These are phyloP conservation scores for Plecotus auritus DNA, from an alignment of 2,113 vertebrate genomes.

Conservation along the genomic window DNA sequence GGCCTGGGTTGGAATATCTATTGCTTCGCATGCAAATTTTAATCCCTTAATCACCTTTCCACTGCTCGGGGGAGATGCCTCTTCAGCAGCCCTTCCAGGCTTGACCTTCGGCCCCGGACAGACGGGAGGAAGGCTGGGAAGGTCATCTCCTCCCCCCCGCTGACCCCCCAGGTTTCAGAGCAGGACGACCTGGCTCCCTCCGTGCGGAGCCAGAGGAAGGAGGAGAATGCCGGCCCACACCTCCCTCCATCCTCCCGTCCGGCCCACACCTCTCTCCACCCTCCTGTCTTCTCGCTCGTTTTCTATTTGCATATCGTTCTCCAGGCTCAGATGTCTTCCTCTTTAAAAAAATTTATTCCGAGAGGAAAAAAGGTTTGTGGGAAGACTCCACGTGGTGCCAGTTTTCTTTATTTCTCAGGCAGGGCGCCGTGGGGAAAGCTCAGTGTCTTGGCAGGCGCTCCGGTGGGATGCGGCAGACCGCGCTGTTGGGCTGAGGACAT, in stretches of 20 bases:
- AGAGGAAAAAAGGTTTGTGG: neutral
- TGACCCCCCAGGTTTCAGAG: constrained; percentile 55
- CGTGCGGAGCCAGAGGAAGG: constrained; percentile 45
- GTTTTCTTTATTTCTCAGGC: neutral
- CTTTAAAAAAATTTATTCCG: too few relatives aligned
- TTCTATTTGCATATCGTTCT: neutral
- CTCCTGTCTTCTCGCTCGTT: constrained; percentile 15
- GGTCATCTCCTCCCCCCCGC: constrained; percentile 43
- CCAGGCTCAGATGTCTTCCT: neutral
- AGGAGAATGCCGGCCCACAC: neutral
- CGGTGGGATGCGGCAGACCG: neutral
- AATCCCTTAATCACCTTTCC: constrained; percentile 58
- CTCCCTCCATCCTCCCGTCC: too few relatives aligned
- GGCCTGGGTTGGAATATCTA: constrained; percentile 29
- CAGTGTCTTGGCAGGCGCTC: constrained; percentile 29
- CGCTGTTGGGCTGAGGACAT: neutral
- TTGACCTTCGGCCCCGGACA: neutral
- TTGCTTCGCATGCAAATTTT: constrained; percentile 46
- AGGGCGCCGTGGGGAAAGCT: neutral
- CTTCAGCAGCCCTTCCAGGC: neutral
- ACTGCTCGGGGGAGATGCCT: neutral
- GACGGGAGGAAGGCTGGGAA: constrained; percentile 34
- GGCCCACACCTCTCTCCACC: too few relatives aligned
- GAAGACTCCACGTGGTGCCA: neutral
- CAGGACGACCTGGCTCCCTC: constrained; percentile 70